Percentiles rank a stretch among this genome's conserved stretches.
Conservation (phyloP, 2,888 invertebrate genomes). For the Torymus texanus region DNA sequence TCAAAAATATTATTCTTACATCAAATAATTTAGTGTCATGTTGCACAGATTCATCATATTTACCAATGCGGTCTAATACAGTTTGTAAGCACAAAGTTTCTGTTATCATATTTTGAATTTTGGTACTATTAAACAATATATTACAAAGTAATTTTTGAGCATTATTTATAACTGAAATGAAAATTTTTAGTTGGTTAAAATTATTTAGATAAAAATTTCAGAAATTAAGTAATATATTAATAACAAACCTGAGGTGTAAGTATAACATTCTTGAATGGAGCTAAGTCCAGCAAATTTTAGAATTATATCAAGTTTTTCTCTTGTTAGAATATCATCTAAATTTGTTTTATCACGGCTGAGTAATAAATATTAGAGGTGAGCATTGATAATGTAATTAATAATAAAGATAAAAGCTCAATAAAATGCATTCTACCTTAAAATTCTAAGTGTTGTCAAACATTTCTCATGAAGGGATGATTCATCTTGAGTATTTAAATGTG, state of each 20-base stretch:
- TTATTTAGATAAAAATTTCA: constrained; percentile 23
- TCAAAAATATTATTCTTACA: constrained; percentile 90
- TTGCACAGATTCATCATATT: constrained; percentile 79
- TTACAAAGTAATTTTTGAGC: constrained; percentile 93
- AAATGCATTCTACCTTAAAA: constrained; percentile 79
- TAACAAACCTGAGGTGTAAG: constrained; percentile 32
- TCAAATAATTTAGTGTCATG: constrained; percentile 89
- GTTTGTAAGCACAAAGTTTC: constrained; percentile 73
- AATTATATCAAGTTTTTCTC: constrained; percentile 82
- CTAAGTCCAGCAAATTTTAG: constrained; percentile 81
- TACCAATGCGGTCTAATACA: constrained; percentile 83
- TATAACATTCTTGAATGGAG: constrained; percentile 32
- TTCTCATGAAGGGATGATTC: constrained; percentile 76
- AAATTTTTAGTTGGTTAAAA: constrained; percentile 40
- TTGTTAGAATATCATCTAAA: constrained; percentile 82
- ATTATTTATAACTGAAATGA: constrained; percentile 80
- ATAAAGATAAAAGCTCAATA: constrained; percentile 14
- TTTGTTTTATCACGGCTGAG: constrained; percentile 87
- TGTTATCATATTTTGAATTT: constrained; percentile 77
- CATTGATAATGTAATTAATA: background rate
- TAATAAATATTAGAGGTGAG: constrained; percentile 53
- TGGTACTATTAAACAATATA: constrained; percentile 85
- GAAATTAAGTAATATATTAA: constrained; percentile 11
- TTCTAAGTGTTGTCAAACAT: constrained; percentile 80
- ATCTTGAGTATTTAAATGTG: constrained; percentile 77